Evolutionary conservation across 2,113 vertebrate species (phyloP).

Genomic region (Semicossyphus pulcher): DNA sequence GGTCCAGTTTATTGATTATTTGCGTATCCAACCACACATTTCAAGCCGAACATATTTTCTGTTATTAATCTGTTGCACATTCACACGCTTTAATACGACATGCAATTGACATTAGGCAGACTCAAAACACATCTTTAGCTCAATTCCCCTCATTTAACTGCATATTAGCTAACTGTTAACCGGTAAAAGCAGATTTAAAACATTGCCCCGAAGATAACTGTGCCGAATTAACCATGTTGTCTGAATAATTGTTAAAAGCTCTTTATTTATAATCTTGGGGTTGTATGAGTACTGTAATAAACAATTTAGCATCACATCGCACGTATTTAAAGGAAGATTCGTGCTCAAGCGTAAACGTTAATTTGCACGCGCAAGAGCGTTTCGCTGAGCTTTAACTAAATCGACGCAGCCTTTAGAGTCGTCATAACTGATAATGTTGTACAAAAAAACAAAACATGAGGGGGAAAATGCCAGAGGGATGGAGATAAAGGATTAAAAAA

Average conservation of each 20-base stretch:
- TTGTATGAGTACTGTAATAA: accelerated
- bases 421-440: not conserved
- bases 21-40: not conserved
- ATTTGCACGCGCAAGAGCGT: not conserved
- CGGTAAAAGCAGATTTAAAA: not conserved
- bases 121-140: not conserved
- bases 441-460: not conserved
- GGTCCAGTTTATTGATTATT: too few species aligned
- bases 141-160: not conserved
- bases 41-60: not conserved
- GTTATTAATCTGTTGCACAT: not conserved
- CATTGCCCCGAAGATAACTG: not conserved
- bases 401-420: not conserved
- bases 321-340: not conserved
- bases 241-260: not conserved
- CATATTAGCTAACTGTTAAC: not conserved
- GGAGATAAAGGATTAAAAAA: not conserved
- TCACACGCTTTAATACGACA: not conserved
- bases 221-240: constrained; percentile 20
- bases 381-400: not conserved
- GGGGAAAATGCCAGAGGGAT: accelerated
- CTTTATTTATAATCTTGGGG: accelerated
- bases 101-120: not conserved
- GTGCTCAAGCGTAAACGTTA: not conserved
- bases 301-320: not conserved